These are phyloP conservation scores for Ivindomyrus marchei DNA, from an alignment of 2,113 vertebrate genomes.

Conservation along the genomic window DNA sequence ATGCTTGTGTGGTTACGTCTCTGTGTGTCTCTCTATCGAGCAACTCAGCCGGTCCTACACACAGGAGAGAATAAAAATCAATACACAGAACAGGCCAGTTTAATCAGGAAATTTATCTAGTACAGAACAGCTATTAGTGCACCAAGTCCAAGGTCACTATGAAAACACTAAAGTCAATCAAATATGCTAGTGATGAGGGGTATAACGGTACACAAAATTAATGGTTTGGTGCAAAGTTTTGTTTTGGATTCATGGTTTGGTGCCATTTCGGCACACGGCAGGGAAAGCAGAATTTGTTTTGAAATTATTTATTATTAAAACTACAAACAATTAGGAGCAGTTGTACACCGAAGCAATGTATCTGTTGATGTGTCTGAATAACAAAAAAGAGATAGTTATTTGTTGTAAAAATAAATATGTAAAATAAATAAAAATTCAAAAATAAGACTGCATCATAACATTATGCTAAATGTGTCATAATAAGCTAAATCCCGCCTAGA, in stretches of 20 bases:
- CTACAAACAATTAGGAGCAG: background rate
- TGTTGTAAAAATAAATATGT: background rate
- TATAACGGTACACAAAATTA: background rate
- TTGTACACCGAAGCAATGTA: background rate
- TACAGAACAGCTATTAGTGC: background rate
- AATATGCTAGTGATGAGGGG: background rate
- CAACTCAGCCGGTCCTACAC: background rate
- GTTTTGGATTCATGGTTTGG: background rate
- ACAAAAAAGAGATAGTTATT: background rate
- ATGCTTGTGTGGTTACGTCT: background rate
- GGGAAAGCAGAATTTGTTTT: background rate
- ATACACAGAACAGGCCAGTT: background rate
- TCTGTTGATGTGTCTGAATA: background rate
- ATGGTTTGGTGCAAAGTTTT: background rate
- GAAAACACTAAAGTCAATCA: background rate
- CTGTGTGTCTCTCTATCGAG: slow-evolving; percentile 3
- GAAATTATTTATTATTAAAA: background rate
- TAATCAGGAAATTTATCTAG: background rate
- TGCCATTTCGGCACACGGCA: background rate
- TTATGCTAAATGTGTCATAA: background rate
- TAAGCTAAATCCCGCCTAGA: background rate
- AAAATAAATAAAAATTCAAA: background rate
- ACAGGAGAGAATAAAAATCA: background rate
- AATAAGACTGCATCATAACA: background rate
- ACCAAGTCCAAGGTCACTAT: background rate